Evolutionary conservation across 2,113 vertebrate species (phyloP).

Genomic region (Felis catus): DNA sequence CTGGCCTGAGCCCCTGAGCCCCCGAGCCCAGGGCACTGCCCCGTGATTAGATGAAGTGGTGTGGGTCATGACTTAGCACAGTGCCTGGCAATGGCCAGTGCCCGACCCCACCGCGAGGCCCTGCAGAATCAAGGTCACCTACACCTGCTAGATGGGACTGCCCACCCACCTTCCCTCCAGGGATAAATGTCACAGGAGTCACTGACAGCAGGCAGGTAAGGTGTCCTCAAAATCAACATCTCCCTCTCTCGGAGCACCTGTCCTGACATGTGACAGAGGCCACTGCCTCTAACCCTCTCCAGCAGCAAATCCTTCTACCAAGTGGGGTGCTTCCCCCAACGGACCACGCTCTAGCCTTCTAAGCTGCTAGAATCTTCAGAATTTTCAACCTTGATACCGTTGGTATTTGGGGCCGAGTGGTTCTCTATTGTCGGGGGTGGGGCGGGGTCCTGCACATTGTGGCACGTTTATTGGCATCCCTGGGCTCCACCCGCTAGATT

Average conservation of each 20-base stretch:
- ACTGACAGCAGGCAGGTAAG: neutral
- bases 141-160: neutral
- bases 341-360: neutral
- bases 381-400: neutral
- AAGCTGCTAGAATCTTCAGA: neutral
- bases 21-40: neutral
- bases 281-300: neutral
- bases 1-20: neutral
- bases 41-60: neutral
- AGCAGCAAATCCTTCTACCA: neutral
- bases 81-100: neutral
- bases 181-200: neutral
- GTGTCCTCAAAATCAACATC: neutral
- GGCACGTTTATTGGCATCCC: neutral
- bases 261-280: neutral
- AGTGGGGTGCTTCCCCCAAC: neutral
- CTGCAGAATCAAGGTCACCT: neutral
- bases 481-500: neutral
- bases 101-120: neutral
- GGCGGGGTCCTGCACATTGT: neutral
- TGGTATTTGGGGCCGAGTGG: neutral
- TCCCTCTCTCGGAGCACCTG: neutral
- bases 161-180: neutral
- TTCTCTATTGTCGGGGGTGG: neutral
- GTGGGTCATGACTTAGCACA: neutral